Evolutionary conservation across 1,140 invertebrate genomes (phyloP), one percentile per base, ranked within the genome.

Genomic region (Procambarus virginalis): DNA sequence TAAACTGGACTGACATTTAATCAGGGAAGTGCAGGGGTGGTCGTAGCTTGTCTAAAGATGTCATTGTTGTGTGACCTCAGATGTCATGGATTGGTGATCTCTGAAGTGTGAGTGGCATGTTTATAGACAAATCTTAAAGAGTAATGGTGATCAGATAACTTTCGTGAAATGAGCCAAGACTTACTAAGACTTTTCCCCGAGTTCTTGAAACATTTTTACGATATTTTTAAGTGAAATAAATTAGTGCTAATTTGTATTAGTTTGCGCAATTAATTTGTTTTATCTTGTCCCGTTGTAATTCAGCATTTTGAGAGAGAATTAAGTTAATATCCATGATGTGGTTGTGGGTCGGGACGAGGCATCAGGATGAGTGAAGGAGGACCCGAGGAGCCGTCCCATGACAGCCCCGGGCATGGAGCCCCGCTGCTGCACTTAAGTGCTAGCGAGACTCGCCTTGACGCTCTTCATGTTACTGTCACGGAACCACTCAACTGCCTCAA

Each of bases 401-500:
- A 48, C 75, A 45, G 48, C 81, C 58, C 20, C 81, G 12, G 14
- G 60, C 58, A 83, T 17, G 73, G 58, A 49, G 45, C 45, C 10
- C 34, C 34, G 34, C 34, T 34, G 34, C 34, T 55, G 17, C 46
- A 51, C 51, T 49, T 55, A n/a, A 22, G 49, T 20, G 75, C 46
- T 20, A 73, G 49, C 77, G 80, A 80, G 55, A 46, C 60, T 14
- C 48, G 49, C 49, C 88, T 83, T 20, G 75, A 83, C 34, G 12
- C 86, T 20, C 75, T 89, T 17, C 88, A 89, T 8, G 14, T 89
- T 6, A 82, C 88, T 45, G 75, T 77, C 17, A 89, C 55, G 20
- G 81, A 89, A 51, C 88, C 88, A 22, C 70, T 89, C n/a, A 78
- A 58, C 73, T 60, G 34, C 75, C 51, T 79, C 60, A 88, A 58